A percentile compares a stretch with the other conserved stretches of the same genome.
These are phyloP conservation scores for Threskiornis aethiopicus DNA, from an alignment of 2,797 vertebrate species.

Conservation along the genomic window DNA sequence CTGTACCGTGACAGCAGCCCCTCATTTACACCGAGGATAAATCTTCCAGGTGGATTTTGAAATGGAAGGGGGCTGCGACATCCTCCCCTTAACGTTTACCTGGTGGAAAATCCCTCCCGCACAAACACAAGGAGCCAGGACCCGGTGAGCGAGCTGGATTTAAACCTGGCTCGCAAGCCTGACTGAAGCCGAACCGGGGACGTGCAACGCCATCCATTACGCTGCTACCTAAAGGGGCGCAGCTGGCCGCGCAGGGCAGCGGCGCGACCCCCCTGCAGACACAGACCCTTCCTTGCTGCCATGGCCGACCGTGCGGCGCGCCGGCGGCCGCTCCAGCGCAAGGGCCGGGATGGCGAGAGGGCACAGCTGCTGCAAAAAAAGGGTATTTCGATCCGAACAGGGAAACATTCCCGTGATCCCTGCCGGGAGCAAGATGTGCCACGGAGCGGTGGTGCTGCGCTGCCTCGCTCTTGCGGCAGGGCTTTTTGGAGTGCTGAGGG, in stretches of 20 bases:
- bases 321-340: background rate
- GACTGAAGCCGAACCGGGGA: background rate
- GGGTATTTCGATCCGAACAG: background rate
- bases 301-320: accelerated
- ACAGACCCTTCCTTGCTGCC: background rate
- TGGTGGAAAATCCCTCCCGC: background rate
- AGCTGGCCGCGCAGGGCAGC: background rate
- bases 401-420: background rate
- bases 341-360: background rate
- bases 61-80: background rate
- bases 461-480: background rate
- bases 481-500: background rate
- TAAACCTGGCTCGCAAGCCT: background rate
- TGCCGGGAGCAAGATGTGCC: background rate
- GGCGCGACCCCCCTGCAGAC: background rate
- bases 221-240: background rate
- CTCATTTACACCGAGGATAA: accelerated
- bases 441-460: background rate
- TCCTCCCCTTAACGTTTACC: accelerated
- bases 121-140: background rate
- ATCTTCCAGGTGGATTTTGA: accelerated
- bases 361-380: too few species aligned
- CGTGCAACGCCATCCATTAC: accelerated
- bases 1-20: background rate
- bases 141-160: accelerated